Base-by-base conservation (phyloP, 2,797 vertebrate genomes). In the Fundulus diaphanus region DNA sequence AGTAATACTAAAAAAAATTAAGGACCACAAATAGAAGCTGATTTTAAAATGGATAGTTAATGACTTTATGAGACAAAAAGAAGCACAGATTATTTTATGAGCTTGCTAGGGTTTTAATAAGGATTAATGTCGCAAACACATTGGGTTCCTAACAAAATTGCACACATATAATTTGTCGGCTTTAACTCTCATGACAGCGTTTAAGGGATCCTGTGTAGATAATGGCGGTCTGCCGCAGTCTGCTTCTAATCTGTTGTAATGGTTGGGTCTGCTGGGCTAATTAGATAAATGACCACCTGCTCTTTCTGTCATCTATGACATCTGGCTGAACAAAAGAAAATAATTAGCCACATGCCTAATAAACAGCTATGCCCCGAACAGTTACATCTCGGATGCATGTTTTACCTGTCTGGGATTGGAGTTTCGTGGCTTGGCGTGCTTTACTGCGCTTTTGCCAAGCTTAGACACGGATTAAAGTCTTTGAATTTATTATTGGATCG, bases 241-340 rank as follows among this genome's bases (percentile, higher is more conserved):
- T 89, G 89, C 81, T 85, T 82, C 67, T 91, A 92, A 94, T 93
- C 90, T 91, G 87, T 87, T 66, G 52, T 73, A 73, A 83, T 91
- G 83, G 82, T 90, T 86, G 88, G 40, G 76, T 92, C 90, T 89
- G 89, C 91, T 94, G 92, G 79, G 87, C 87, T 92, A 94, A 94
- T 95, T 92, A 90, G 91, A 92, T 90, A 92, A 94, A 86, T 85
- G 93, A 85, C 94, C 95, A 95, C 95, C 94, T 95, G 94, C 92
- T 93, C 90, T 82, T 89, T 81, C 87, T 86, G 77, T 73, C 78
- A 85, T 89, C 87, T 72, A 86, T 88, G 95, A 92, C 95, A 95
- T 95, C 94, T 96, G 95, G 92, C 89, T 74, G 88, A 93, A 95
- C 93, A 95, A 94, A 95, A 89, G 93, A 92, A 67, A 91, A 90